Percentiles rank a stretch among this genome's conserved stretches.
These are phyloP conservation scores for Cheilosia soror DNA, from an alignment of 2,888 invertebrate species.

Conservation along the genomic window DNA sequence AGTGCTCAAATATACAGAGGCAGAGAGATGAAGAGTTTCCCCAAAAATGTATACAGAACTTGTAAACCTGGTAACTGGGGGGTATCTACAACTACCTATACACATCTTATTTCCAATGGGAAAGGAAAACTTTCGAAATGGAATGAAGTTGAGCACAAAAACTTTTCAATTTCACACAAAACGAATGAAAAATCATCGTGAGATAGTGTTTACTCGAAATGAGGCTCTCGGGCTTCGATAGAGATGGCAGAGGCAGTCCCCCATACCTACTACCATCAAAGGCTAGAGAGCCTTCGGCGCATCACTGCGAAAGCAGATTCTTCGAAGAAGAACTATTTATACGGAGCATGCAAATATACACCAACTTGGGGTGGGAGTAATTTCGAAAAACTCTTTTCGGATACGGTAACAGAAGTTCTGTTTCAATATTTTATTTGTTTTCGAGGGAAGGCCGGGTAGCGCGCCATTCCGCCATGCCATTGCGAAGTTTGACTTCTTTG, in stretches of 20 bases:
- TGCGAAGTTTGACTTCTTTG: not conserved
- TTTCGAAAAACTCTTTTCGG: slow-evolving; percentile 3
- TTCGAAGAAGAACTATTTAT: not conserved
- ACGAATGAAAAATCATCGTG: slow-evolving; percentile 19
- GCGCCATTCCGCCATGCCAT: no score
- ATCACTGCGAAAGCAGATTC: not conserved
- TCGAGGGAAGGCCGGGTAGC: not conserved
- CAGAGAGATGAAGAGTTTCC: not conserved
- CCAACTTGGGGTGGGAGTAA: not conserved
- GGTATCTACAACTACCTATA: no score
- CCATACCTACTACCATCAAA: not conserved
- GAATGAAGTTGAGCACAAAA: slow-evolving; percentile 11
- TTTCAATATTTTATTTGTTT: slow-evolving; percentile 15
- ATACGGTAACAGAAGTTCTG: not conserved
- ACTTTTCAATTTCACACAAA: slow-evolving; percentile 28
- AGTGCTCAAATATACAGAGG: not conserved
- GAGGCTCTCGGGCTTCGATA: not conserved
- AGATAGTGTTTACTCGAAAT: slow-evolving; percentile 24
- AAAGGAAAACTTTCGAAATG: slow-evolving; percentile 2
- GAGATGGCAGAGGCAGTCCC: not conserved
- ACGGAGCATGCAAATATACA: not conserved
- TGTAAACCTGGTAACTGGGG: not conserved
- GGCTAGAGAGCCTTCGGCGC: not conserved
- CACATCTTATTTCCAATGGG: not conserved
- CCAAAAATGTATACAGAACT: not conserved